Percentiles rank a stretch among this genome's conserved stretches.
Evolutionary conservation across 2,797 vertebrate genomes (phyloP).

Genomic region (Siniperca scherzeri): DNA sequence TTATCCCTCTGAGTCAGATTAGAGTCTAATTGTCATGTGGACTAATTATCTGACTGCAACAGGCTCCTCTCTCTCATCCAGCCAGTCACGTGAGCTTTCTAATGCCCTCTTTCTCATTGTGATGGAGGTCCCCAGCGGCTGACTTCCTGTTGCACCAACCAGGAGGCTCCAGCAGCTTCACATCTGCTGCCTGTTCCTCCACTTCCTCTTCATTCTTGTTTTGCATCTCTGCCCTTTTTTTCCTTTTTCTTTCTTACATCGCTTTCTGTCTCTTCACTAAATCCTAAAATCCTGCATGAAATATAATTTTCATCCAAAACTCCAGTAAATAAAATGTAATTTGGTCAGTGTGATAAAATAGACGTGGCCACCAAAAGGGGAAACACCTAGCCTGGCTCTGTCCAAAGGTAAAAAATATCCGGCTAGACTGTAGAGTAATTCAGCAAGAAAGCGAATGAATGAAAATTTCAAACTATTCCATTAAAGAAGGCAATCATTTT

Average conservation of each 20-base stretch:
- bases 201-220: conserved; percentile 6
- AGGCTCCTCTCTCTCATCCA: conserved; percentile 68
- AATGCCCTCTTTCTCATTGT: conserved; percentile 71
- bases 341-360: neutral
- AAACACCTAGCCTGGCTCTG: no score
- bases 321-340: neutral
- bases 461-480: no score
- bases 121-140: conserved; percentile 59
- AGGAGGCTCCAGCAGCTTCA: conserved; percentile 48
- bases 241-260: neutral
- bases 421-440: no score
- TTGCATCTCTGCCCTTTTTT: conserved; percentile 2
- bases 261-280: conserved; percentile 4
- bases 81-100: conserved; percentile 55
- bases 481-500: no score
- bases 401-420: no score
- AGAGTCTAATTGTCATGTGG: conserved; percentile 73
- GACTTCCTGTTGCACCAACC: conserved; percentile 67
- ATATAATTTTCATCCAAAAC: neutral
- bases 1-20: conserved; percentile 69
- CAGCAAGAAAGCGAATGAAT: no score
- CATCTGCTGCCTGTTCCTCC: conserved; percentile 58
- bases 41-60: conserved; percentile 81
- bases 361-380: no score
- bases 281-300: conserved; percentile 2